A percentile compares a stretch with the other conserved stretches of the same genome.
Evolutionary conservation across 2,888 invertebrate species (phyloP).

Genomic region (Micoletzkya japonica): DNA sequence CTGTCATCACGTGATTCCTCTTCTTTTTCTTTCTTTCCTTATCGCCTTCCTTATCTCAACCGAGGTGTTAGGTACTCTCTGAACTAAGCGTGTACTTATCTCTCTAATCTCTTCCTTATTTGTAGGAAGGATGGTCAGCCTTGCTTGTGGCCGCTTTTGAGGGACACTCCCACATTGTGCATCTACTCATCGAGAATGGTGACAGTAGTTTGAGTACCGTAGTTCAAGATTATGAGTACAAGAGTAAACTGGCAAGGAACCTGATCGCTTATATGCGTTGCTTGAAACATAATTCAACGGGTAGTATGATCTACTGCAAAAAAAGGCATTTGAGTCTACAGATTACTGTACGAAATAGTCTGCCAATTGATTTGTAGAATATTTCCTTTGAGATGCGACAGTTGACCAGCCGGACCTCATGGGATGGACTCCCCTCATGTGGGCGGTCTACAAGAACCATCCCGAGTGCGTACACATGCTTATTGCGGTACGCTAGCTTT

Average conservation of each 20-base stretch:
- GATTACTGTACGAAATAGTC: not conserved
- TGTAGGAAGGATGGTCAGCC: constrained; percentile 68
- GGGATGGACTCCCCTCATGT: constrained; percentile 95
- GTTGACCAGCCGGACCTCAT: constrained; percentile 68
- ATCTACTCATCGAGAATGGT: constrained; percentile 80
- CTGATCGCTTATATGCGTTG: too few species aligned
- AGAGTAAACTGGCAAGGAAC: too few species aligned
- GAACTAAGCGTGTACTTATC: too few species aligned
- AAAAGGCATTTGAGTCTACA: too few species aligned
- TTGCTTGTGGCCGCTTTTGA: constrained; percentile 92
- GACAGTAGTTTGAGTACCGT: constrained; percentile 66
- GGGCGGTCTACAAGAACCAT: constrained; percentile 90
- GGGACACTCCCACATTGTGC: constrained; percentile 82
- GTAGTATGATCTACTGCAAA: not conserved
- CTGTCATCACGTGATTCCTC: too few species aligned
- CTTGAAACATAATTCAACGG: not conserved
- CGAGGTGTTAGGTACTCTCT: too few species aligned
- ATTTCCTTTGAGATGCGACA: constrained; percentile 33
- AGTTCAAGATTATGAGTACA: not conserved
- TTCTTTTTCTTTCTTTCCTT: too few species aligned
- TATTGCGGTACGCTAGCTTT: constrained; percentile 68
- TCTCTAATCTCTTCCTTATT: not conserved
- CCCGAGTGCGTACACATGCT: constrained; percentile 76
- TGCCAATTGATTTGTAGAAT: not conserved
- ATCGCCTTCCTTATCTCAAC: too few species aligned